phyloP scores from a whole-genome alignment of 2,888 invertebrate genomes.

The Dorcus parallelipipedus region DNA sequence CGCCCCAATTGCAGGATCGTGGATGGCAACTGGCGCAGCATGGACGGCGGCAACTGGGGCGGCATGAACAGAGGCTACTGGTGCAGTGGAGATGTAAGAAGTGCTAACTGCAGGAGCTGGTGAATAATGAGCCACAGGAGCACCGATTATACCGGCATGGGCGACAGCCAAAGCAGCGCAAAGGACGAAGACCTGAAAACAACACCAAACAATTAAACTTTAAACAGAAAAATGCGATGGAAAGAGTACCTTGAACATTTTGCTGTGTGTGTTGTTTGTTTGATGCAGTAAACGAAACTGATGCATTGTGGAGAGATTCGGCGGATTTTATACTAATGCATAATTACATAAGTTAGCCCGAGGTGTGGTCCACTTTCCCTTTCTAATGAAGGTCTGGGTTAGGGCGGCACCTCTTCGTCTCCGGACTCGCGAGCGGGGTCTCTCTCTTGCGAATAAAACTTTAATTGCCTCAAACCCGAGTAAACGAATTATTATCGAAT shows the following conservation, averaged over 20 bases:
- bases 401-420: conserved; percentile 27
- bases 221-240: background rate
- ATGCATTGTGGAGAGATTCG: conserved; percentile 1
- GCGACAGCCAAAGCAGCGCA: conserved; percentile 59
- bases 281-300: conserved; percentile 18
- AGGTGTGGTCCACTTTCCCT: conserved; percentile 44
- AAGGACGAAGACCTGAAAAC: conserved; percentile 41
- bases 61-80: conserved; percentile 33
- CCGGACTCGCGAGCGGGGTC: background rate
- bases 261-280: conserved; percentile 27
- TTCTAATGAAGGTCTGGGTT: conserved; percentile 47
- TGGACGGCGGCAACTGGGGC: conserved; percentile 32
- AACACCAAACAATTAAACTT: background rate
- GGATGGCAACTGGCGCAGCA: conserved; percentile 33
- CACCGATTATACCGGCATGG: conserved; percentile 57
- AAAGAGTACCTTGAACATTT: conserved; percentile 41
- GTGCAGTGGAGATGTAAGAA: conserved; percentile 28
- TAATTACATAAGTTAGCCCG: conserved; percentile 27
- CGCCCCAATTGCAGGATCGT: conserved; percentile 46
- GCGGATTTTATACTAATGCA: conserved; percentile 34
- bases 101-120: conserved; percentile 35
- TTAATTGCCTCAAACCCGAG: too few relatives aligned
- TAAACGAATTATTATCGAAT: too few relatives aligned
- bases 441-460: too few relatives aligned
- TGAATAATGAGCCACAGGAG: conserved; percentile 38